Percentiles rank a stretch among this genome's conserved stretches.
Conservation (phyloP, 2,113 vertebrate genomes). For the Chascanopsetta lugubris region DNA sequence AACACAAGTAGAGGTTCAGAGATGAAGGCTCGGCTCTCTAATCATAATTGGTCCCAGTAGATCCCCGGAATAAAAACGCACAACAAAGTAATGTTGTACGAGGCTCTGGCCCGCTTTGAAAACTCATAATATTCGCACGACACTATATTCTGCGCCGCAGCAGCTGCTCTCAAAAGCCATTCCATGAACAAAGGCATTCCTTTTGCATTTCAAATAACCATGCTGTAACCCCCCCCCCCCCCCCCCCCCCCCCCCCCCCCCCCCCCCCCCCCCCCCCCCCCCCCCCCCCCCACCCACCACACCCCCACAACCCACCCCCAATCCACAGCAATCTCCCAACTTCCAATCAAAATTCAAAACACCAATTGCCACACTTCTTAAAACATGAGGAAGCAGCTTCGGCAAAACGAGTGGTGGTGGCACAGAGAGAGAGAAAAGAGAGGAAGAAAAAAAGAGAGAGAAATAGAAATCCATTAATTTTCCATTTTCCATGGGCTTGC, state of each 20-base stretch:
- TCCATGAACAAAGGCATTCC: constrained; percentile 76
- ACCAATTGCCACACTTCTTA: constrained; percentile 74
- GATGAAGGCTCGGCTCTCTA: constrained; percentile 76
- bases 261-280: too few species aligned
- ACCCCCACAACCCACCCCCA: too few species aligned
- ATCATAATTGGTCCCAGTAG: constrained; percentile 80
- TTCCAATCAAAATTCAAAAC: constrained; percentile 80
- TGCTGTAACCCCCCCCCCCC: constrained; percentile 59
- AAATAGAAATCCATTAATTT: constrained; percentile 82
- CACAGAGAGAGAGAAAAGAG: constrained; percentile 19
- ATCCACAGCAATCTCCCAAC: constrained; percentile 72
- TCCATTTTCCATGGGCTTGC: constrained; percentile 81
- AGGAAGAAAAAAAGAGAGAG: constrained; percentile 39
- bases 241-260: too few species aligned
- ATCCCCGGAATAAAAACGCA: constrained; percentile 70
- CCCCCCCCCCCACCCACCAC: too few species aligned
- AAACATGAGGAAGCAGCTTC: constrained; percentile 72
- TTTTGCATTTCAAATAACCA: constrained; percentile 80
- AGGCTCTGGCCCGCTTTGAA: constrained; percentile 67
- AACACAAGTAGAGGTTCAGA: constrained; percentile 72
- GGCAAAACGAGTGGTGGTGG: constrained; percentile 48
- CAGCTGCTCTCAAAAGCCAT: constrained; percentile 75
- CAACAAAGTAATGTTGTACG: constrained; percentile 68
- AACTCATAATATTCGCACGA: constrained; percentile 76
- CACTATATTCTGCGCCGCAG: constrained; percentile 71